Conservation (phyloP, 1,140 invertebrate genomes). For the Drosophila prosaltans region DNA sequence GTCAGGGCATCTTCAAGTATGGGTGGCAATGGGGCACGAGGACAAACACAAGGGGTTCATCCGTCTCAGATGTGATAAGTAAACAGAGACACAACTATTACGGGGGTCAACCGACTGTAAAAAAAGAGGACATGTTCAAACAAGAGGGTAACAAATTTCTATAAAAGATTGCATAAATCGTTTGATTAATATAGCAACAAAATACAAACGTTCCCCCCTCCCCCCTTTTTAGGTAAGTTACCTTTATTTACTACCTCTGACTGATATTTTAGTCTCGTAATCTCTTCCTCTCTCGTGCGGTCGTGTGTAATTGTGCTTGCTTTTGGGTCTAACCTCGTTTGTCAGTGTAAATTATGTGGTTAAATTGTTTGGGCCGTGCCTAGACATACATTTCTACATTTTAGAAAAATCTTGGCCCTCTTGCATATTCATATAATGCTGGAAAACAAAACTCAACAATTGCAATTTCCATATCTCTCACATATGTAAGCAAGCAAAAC, state of each 20-base stretch:
- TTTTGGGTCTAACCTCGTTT: slow-evolving; percentile 65
- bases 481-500: slow-evolving; percentile 32
- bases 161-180: slow-evolving; percentile 7
- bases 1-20: slow-evolving; percentile 47
- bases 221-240: background rate
- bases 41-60: slow-evolving; percentile 56
- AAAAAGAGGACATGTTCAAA: background rate
- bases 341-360: slow-evolving; percentile 81
- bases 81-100: slow-evolving; percentile 34
- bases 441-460: slow-evolving; percentile 40
- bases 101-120: slow-evolving; percentile 23
- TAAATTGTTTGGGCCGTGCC: slow-evolving; percentile 71
- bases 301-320: slow-evolving; percentile 72
- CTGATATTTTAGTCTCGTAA: slow-evolving; percentile 3
- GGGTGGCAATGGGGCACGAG: slow-evolving; percentile 28
- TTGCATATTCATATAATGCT: slow-evolving; percentile 64
- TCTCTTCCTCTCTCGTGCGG: slow-evolving; percentile 2
- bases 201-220: background rate
- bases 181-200: background rate
- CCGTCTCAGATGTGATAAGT: slow-evolving; percentile 50
- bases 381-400: slow-evolving; percentile 10
- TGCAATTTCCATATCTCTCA: slow-evolving; percentile 63
- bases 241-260: background rate
- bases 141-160: background rate
- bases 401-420: background rate